Evolutionary conservation across 2,888 invertebrate genomes (phyloP).

Genomic region (Oscheius sp.): DNA sequence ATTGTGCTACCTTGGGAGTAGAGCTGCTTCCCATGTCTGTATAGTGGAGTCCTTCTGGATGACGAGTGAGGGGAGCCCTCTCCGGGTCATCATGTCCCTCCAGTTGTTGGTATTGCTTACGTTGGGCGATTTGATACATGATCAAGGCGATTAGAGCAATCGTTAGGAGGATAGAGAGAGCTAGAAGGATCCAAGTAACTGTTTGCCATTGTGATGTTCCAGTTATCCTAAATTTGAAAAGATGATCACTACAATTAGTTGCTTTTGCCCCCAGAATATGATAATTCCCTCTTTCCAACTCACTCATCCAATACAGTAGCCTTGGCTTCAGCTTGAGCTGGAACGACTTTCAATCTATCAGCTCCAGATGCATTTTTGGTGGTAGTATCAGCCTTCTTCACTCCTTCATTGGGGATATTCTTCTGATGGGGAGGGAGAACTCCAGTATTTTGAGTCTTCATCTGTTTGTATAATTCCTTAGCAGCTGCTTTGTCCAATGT

Average conservation of each 20-base stretch:
- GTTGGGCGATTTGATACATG: conserved; percentile 37
- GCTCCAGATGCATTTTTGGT: not conserved
- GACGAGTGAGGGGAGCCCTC: conserved; percentile 8
- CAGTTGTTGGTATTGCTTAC: conserved; percentile 41
- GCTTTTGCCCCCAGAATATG: too few relatives aligned
- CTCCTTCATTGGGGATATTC: not conserved
- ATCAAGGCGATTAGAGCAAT: conserved; percentile 52
- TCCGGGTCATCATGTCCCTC: conserved; percentile 40
- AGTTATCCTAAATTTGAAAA: conserved; percentile 53
- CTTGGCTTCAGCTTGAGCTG: too few relatives aligned
- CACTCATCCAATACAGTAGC: conserved; percentile 50
- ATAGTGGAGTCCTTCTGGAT: not conserved
- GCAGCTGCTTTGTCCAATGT: conserved; percentile 42
- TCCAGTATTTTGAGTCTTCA: not conserved
- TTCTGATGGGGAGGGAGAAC: not conserved
- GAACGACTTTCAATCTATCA: not conserved
- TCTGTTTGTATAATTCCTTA: conserved; percentile 37
- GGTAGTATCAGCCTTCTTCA: not conserved
- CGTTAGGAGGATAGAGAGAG: conserved; percentile 52
- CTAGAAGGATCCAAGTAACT: conserved; percentile 56
- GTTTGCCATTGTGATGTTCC: conserved; percentile 57
- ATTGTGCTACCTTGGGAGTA: not conserved
- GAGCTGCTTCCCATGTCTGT: conserved; percentile 20
- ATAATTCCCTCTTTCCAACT: too few relatives aligned
- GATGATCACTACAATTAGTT: too few relatives aligned